Base-by-base conservation (phyloP, 2,888 invertebrate species). In the Carabus problematicus region DNA sequence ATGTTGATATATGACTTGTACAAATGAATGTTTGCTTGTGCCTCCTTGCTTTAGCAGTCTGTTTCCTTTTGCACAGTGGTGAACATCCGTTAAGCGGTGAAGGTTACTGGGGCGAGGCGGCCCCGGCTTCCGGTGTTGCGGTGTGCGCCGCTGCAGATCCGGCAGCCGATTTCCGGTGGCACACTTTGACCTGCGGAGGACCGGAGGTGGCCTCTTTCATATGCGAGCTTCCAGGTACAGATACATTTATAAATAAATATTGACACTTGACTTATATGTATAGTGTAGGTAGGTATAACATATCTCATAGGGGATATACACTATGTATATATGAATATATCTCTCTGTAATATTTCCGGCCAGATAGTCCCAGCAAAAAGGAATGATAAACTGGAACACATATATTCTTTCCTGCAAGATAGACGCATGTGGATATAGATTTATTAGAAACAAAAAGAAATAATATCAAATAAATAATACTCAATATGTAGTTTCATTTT, bases 191-290 rank as follows among this genome's bases (percentile, higher is more conserved):
- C 9, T 92, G 92, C 76, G 91, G 91, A 8, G 92, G 91, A 19
- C 91, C 91, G 0, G 89, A 90, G 72, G 88, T 90, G 0, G 91
- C 91, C 0, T 89, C 92, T 7, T 92, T 92, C 79, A 88, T 92
- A 72, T 92, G 92, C 78, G 92, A 92, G 85, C 84, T 92, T 77
- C 90, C 91, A 76, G 91, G 92, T 92, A 83, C 29, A 29, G 29
- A 29, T 29, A 29, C 29, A 29, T 29, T 29, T 6, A 29, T 29
- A 29, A 2, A 29, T 29, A 29, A 29, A 29, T 29, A 29, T 29
- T 29, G 29, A 29, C 29, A 29, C 29, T 29, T 29, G 29, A 29
- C 29, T n/a, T n/a, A n/a, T n/a, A 29, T 29, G 7, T 12, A 45
- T 7, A 45, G 45, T 1, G 45, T 45, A 45, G 2, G 7, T 45